These are phyloP conservation scores for Heliocidaris tuberculata DNA, from an alignment of 35 echinoderm and acorn worm species.

Conservation along the genomic window DNA sequence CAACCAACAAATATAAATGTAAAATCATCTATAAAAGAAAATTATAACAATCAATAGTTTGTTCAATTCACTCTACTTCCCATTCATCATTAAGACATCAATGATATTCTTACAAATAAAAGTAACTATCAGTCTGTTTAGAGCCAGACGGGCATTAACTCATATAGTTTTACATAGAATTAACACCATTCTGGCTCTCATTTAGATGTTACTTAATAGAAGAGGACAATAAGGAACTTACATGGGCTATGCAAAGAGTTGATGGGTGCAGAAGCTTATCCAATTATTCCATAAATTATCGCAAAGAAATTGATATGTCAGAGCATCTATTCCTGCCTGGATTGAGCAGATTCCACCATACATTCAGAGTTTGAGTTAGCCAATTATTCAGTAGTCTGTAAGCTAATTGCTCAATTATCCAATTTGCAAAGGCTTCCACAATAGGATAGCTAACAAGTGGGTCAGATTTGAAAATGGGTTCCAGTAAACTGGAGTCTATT, in stretches of 20 bases:
- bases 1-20: too few relatives aligned
- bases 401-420: background rate
- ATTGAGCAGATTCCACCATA: background rate
- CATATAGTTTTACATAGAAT: too few relatives aligned
- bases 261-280: background rate
- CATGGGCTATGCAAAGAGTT: background rate
- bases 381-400: background rate
- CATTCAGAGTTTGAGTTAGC: background rate
- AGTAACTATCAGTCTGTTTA: too few relatives aligned
- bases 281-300: background rate
- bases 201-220: too few relatives aligned
- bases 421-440: background rate
- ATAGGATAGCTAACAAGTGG: background rate
- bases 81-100: too few relatives aligned
- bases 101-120: too few relatives aligned
- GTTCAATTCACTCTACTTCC: too few relatives aligned
- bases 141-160: too few relatives aligned
- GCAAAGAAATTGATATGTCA: background rate
- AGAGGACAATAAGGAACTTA: background rate
- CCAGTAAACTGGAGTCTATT: background rate
- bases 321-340: background rate
- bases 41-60: too few relatives aligned
- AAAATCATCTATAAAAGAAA: too few relatives aligned
- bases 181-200: too few relatives aligned
- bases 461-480: background rate